Base-by-base conservation (phyloP, 2,113 vertebrate genomes). In the Aegithalos caudatus region DNA sequence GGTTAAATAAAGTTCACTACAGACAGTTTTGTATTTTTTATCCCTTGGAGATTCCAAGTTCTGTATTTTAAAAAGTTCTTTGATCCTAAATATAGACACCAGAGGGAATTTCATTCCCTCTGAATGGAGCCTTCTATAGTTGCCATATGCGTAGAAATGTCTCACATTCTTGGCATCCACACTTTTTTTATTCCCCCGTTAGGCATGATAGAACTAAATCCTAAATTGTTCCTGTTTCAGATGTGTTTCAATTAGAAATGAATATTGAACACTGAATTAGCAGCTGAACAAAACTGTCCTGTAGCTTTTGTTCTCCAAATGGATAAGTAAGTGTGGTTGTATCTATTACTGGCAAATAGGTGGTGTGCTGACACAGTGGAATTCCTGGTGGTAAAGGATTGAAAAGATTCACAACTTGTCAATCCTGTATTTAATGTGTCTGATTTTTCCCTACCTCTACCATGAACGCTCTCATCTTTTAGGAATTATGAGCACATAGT, bases 51-150 rank as follows among this genome's bases (percentile, higher is more conserved):
- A 97, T 96, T 95, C 93, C 27, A 54, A 93, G 82, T 97, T 97
- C 97, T 97, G 85, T 94, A 80, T 96, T 97, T 96, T 97, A 90
- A 96, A 92, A 96, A 97, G 80, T 95, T 86, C 97, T 98, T 98
- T 98, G 97, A 98, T 98, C 97, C 96, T 97, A 97, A 97, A 96
- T 97, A 97, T 97, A 98, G 97, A 94, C 95, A 97, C 96, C 94
- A 94, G 86, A 93, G 97, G 97, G 96, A 96, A 95, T 97, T 96
- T 90, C 78, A 95, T 96, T 97, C 93, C 78, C 67, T 97, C 93
- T 93, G 94, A 94, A 92, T 95, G 78, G 92, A 97, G 96, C 60
- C 86, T 82, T 94, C 91, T 95, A 84, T 90, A 89, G 94, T 92
- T 96, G 95, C 97, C 95, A 92, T 96, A 94, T 96, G 74, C 45